Evolutionary conservation across 2,888 invertebrate genomes (phyloP).

Genomic region (Matsumyia berberina): DNA sequence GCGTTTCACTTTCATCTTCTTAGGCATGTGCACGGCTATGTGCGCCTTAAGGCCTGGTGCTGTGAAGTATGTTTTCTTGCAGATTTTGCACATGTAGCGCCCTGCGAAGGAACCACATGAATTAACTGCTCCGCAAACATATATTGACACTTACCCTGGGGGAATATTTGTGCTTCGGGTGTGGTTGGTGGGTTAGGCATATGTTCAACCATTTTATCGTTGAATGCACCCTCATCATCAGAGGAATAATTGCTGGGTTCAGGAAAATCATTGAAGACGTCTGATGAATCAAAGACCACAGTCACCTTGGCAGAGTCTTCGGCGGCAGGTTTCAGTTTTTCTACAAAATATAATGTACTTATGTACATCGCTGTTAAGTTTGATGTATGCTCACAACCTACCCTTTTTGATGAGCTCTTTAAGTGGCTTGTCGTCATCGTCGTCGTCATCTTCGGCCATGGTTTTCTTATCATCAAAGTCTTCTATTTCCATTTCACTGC

Average conservation of each 20-base stretch:
- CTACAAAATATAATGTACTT: not conserved
- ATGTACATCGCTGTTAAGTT: too few relatives aligned
- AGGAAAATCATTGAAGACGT: constrained; percentile 61
- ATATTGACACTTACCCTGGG: constrained; percentile 73
- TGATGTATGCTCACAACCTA: not conserved
- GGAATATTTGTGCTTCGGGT: constrained; percentile 78
- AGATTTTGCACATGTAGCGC: constrained; percentile 78
- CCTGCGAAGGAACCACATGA: constrained; percentile 64
- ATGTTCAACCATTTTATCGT: constrained; percentile 54
- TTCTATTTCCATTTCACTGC: constrained; percentile 47
- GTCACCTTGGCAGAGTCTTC: constrained; percentile 1
- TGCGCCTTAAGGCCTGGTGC: constrained; percentile 78
- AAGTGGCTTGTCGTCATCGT: constrained; percentile 76
- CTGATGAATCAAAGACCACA: constrained; percentile 45
- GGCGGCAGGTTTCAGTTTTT: constrained; percentile 27
- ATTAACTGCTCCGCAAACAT: not conserved
- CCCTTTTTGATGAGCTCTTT: constrained; percentile 72
- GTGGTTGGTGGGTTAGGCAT: constrained; percentile 69
- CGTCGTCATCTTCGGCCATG: constrained; percentile 62
- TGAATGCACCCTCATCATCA: constrained; percentile 54
- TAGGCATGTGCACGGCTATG: constrained; percentile 77
- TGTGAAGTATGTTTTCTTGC: constrained; percentile 79
- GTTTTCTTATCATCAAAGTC: constrained; percentile 33
- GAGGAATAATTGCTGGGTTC: constrained; percentile 54
- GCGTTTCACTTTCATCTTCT: constrained; percentile 72